Conservation (phyloP, 2,113 vertebrate species). For the Pionites leucogaster region DNA sequence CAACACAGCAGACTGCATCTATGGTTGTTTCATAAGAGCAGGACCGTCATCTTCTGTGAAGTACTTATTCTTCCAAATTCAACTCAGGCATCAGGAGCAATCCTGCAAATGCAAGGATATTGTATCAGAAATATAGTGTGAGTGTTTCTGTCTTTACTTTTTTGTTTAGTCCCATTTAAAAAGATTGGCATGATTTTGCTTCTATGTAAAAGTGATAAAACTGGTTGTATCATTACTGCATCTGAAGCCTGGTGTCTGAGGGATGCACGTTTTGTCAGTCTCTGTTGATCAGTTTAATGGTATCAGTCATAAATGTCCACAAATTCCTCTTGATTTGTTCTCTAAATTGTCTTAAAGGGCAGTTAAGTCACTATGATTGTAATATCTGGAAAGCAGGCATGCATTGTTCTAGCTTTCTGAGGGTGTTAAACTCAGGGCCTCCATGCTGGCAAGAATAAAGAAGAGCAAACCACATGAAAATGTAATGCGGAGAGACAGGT, state of each 20-base stretch:
- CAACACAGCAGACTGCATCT: not conserved
- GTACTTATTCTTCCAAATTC: not conserved
- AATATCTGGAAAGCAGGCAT: constrained; percentile 26
- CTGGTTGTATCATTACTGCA: not conserved
- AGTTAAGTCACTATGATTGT: constrained; percentile 6
- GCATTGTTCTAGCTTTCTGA: constrained; percentile 15
- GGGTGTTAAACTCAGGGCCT: constrained; percentile 31
- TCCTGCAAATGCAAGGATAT: not conserved
- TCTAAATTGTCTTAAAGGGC: not conserved
- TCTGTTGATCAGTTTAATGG: not conserved
- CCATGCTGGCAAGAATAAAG: constrained; percentile 74
- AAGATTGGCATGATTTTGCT: not conserved
- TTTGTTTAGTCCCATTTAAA: not conserved
- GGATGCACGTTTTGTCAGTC: not conserved
- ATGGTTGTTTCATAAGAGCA: not conserved
- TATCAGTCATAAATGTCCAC: not conserved
- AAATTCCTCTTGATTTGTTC: constrained; percentile 7
- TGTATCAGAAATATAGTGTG: not conserved
- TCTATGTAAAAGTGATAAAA: not conserved
- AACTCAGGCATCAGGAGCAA: not conserved
- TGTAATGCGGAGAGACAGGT: constrained; percentile 58
- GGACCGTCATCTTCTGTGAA: not conserved
- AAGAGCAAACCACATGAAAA: constrained; percentile 64
- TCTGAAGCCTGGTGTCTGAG: not conserved
- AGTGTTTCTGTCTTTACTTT: constrained; percentile 1